Evolutionary conservation across 1,140 invertebrate species (phyloP).

Genomic region (Caenorhabditis remanei): DNA sequence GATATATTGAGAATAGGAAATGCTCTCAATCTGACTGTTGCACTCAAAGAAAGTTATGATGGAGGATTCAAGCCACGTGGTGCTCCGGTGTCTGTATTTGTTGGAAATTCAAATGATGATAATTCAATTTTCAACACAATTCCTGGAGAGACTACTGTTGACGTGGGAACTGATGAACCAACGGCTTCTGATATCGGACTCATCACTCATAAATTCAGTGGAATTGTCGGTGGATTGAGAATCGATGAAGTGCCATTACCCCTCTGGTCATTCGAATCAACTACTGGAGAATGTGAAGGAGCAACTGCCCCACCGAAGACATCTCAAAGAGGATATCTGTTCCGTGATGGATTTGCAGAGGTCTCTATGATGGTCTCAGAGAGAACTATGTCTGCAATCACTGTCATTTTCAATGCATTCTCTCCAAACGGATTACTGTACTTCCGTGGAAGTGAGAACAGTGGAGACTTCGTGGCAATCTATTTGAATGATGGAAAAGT

Average conservation of each 20-base stretch:
- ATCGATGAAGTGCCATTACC: conserved; percentile 72
- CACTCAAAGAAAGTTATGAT: conserved; percentile 68
- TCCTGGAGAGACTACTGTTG: conserved; percentile 73
- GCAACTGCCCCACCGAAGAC: conserved; percentile 65
- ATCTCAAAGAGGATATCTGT: conserved; percentile 72
- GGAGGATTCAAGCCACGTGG: conserved; percentile 64
- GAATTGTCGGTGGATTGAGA: conserved; percentile 72
- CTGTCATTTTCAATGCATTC: conserved; percentile 74
- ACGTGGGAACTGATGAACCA: conserved; percentile 67
- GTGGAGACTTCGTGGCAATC: conserved; percentile 73
- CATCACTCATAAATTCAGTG: conserved; percentile 72
- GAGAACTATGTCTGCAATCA: conserved; percentile 72
- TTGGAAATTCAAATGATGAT: conserved; percentile 71
- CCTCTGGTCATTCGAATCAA: conserved; percentile 72
- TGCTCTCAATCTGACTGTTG: conserved; percentile 72
- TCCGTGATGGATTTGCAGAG: conserved; percentile 76
- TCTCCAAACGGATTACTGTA: conserved; percentile 75
- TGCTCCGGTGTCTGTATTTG: conserved; percentile 63
- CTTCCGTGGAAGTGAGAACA: conserved; percentile 73
- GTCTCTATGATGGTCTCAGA: conserved; percentile 71
- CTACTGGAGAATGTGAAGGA: conserved; percentile 74
- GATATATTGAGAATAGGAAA: conserved; percentile 73
- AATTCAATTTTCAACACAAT: conserved; percentile 75
- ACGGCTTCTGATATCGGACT: conserved; percentile 69
- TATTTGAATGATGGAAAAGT: conserved; percentile 72